Conservation (phyloP, 1,140 invertebrate genomes). For the Maniola jurtina region DNA sequence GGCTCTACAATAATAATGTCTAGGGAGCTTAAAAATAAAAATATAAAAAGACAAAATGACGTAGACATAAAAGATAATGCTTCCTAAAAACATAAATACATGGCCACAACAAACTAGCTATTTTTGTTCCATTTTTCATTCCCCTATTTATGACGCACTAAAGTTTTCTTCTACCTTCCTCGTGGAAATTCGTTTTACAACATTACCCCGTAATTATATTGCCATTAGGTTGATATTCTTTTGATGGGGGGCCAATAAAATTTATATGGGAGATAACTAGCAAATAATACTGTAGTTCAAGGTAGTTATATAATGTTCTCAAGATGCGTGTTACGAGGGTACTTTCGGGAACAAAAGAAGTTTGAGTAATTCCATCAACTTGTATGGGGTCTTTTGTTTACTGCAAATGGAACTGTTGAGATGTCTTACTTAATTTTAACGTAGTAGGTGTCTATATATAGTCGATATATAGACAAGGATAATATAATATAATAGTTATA, state of each 20-base stretch:
- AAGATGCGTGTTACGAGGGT: conserved; percentile 9
- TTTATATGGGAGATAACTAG: conserved; percentile 21
- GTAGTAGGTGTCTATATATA: too few relatives aligned
- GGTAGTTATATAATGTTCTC: conserved; percentile 12
- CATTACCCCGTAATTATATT: conserved; percentile 29
- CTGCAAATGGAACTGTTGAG: neutral
- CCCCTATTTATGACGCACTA: conserved; percentile 36
- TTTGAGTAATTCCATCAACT: conserved; percentile 17
- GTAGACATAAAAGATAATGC: neutral
- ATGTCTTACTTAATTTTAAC: neutral
- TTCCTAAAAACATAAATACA: conserved; percentile 10
- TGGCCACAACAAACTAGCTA: conserved; percentile 14
- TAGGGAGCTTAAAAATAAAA: neutral
- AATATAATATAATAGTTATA: too few relatives aligned
- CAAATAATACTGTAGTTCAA: conserved; percentile 17
- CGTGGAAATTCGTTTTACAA: conserved; percentile 22
- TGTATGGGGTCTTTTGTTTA: neutral
- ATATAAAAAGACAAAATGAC: neutral
- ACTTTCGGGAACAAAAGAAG: conserved; percentile 20
- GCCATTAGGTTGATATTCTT: conserved; percentile 25
- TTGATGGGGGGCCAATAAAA: conserved; percentile 17
- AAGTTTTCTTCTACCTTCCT: conserved; percentile 33
- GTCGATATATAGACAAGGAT: too few relatives aligned
- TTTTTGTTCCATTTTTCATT: conserved; percentile 33
- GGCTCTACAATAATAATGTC: neutral